These are phyloP conservation scores for Cetonia aurata DNA, from an alignment of 2,888 invertebrate species.

Conservation along the genomic window DNA sequence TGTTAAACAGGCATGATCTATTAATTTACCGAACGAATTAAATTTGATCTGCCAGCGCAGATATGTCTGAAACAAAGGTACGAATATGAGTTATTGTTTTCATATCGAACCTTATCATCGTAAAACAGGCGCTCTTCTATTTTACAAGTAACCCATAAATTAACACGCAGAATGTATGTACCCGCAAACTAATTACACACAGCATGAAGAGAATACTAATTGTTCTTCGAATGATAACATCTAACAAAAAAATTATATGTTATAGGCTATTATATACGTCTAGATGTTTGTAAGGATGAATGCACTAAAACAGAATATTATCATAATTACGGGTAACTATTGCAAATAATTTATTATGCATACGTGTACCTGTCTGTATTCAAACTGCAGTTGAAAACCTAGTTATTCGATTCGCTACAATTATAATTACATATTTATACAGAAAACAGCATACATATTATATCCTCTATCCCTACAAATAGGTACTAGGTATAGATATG, in stretches of 20 bases:
- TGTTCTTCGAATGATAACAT: conserved; percentile 30
- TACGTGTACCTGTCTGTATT: background rate
- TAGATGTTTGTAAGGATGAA: conserved; percentile 21
- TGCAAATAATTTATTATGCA: background rate
- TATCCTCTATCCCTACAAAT: too few relatives aligned
- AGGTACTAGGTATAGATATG: too few relatives aligned
- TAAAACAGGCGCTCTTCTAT: background rate
- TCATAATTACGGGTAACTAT: background rate
- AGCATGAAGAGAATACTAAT: conserved; percentile 36
- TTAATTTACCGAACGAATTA: conserved; percentile 37
- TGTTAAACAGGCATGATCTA: conserved; percentile 40
- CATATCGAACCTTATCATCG: conserved; percentile 31
- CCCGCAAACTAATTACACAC: conserved; percentile 33
- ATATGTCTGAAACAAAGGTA: conserved; percentile 39
- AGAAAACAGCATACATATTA: too few relatives aligned
- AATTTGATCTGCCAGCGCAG: conserved; percentile 20
- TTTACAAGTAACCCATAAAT: conserved; percentile 40
- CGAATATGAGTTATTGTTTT: conserved; percentile 40
- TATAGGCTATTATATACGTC: conserved; percentile 1
- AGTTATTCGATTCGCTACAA: too few relatives aligned
- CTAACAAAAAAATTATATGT: conserved; percentile 5
- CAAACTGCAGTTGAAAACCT: too few relatives aligned
- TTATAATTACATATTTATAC: too few relatives aligned
- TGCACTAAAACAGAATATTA: background rate
- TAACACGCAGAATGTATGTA: conserved; percentile 36